phyloP scores from a whole-genome alignment of 1,140 invertebrate species.

The Pseudomyrmex pallidus region DNA sequence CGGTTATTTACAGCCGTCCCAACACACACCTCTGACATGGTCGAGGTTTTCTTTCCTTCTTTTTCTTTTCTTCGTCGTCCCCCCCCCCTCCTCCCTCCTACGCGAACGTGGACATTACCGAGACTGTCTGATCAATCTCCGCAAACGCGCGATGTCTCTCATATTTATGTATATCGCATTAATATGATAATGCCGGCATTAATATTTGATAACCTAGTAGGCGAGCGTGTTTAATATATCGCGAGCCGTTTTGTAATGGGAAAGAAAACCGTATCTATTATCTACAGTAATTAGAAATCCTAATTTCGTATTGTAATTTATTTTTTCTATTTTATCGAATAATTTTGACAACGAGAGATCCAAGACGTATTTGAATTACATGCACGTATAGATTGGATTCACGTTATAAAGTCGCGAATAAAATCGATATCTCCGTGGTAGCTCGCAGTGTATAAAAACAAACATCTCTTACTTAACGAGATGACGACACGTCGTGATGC shows the following conservation, averaged over 20 bases:
- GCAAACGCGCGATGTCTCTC: background rate
- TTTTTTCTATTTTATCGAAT: background rate
- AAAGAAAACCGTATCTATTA: too few relatives aligned
- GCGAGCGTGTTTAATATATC: too few relatives aligned
- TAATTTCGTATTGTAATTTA: too few relatives aligned
- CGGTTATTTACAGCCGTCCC: constrained; percentile 52
- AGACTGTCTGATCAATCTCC: constrained; percentile 10
- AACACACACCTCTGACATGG: constrained; percentile 15
- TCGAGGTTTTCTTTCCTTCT: background rate
- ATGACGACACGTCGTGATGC: background rate
- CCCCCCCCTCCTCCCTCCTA: too few relatives aligned
- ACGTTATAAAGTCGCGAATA: background rate
- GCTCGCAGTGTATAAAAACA: background rate
- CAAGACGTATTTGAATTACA: background rate
- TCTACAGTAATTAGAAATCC: too few relatives aligned
- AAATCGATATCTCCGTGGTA: constrained; percentile 4
- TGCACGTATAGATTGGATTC: background rate
- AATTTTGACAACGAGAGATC: background rate
- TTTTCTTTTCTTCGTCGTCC: background rate
- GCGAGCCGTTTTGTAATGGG: too few relatives aligned
- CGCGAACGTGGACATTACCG: background rate
- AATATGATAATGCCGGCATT: too few relatives aligned
- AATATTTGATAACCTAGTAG: background rate
- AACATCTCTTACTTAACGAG: constrained; percentile 26
- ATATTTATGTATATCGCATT: too few relatives aligned